Evolutionary conservation across 2,797 vertebrate species (phyloP).

Genomic region (Amazonetta brasiliensis): DNA sequence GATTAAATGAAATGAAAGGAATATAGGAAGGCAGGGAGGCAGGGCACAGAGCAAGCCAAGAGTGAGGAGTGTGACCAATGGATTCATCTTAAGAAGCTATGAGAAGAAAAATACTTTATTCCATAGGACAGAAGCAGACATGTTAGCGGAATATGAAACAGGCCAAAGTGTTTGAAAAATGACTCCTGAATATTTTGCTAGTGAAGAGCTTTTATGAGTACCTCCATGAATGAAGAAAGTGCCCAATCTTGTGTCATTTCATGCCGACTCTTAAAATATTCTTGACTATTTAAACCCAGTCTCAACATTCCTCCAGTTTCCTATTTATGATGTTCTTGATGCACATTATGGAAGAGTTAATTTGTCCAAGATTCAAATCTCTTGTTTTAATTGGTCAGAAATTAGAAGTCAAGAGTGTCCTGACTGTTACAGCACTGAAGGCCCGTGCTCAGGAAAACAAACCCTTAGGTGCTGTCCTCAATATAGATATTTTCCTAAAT

Average conservation of each 20-base stretch:
- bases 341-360: background rate
- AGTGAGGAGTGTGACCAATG: background rate
- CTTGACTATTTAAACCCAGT: background rate
- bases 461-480: background rate
- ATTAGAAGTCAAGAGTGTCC: background rate
- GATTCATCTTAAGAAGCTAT: background rate
- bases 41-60: background rate
- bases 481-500: background rate
- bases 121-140: background rate
- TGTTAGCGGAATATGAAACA: background rate
- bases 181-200: background rate
- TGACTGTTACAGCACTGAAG: background rate
- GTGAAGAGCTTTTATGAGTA: background rate
- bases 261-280: background rate
- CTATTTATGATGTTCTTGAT: background rate
- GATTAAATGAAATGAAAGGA: background rate
- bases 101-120: background rate
- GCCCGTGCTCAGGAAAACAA: background rate
- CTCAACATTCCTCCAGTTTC: background rate
- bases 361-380: background rate
- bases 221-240: background rate
- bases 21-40: background rate
- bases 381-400: background rate
- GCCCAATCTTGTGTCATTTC: background rate
- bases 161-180: background rate